phyloP scores from a whole-genome alignment of 2,113 vertebrate genomes.

The Sinocyclocheilus anophthalmus region DNA sequence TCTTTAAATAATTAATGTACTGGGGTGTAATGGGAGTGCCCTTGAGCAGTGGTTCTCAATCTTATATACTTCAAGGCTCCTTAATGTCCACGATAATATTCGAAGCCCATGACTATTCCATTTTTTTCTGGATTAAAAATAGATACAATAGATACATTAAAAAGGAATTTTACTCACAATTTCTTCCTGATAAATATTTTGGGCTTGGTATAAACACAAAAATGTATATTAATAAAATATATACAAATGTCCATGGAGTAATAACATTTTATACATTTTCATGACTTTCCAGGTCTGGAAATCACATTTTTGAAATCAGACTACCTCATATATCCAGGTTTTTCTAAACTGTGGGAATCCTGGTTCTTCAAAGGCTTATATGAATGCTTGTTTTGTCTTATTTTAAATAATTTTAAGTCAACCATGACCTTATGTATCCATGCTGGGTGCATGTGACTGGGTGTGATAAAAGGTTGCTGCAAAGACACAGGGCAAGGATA shows the following conservation, averaged over 20 bases:
- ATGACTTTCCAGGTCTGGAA: neutral
- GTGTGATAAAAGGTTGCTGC: neutral
- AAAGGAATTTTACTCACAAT: neutral
- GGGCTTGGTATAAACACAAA: neutral
- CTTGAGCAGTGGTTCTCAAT: neutral
- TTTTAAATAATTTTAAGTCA: too few relatives aligned
- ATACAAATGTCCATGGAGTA: neutral
- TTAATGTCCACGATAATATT: neutral
- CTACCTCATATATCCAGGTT: neutral
- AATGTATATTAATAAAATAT: neutral
- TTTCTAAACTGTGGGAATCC: neutral
- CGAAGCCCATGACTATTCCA: too few relatives aligned
- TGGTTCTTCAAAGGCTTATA: neutral
- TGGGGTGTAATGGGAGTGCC: neutral
- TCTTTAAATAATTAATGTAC: slow-evolving; percentile 3
- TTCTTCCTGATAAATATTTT: neutral
- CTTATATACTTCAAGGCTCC: neutral
- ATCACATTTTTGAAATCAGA: neutral
- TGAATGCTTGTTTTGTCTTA: too few relatives aligned
- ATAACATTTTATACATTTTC: neutral
- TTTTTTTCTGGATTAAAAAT: too few relatives aligned
- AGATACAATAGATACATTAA: too few relatives aligned
- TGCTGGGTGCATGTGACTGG: slow-evolving; percentile 1
- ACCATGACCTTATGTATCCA: neutral
- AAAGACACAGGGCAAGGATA: slow-evolving; percentile 38